A percentile compares a stretch with the other conserved stretches of the same genome.
Evolutionary conservation across 2,113 vertebrate genomes (phyloP).

Genomic region (Dipodomys spectabilis): DNA sequence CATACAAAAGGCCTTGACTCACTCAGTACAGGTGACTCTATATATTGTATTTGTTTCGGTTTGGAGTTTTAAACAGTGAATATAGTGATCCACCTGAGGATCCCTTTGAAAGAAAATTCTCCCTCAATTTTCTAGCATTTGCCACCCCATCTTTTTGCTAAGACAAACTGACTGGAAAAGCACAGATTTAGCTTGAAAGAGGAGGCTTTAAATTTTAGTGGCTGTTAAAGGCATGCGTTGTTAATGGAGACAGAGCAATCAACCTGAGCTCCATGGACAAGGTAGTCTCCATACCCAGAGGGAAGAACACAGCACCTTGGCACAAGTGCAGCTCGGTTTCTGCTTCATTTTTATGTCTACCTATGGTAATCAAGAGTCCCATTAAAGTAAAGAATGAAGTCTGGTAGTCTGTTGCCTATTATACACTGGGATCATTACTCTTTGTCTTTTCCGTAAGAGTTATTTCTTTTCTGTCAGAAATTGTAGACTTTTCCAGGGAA

Average conservation of each 20-base stretch:
- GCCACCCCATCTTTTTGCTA: not conserved
- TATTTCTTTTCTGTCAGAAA: conserved; percentile 63
- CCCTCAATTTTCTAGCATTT: conserved; percentile 9
- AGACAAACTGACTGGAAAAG: not conserved
- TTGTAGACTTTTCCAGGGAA: conserved; percentile 69
- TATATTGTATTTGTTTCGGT: not conserved
- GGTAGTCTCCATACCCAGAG: not conserved
- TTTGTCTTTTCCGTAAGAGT: conserved; percentile 57
- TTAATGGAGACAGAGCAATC: not conserved
- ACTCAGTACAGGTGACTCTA: not conserved
- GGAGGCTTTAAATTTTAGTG: not conserved
- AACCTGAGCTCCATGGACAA: not conserved
- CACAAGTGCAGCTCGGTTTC: not conserved
- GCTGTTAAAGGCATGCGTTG: not conserved
- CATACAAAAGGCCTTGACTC: not conserved
- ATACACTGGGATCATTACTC: conserved; percentile 50
- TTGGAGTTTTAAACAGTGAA: not conserved
- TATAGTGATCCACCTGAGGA: not conserved
- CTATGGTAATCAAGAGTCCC: conserved; percentile 62
- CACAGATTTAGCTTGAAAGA: not conserved
- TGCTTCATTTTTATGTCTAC: conserved; percentile 51
- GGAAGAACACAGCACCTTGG: not conserved
- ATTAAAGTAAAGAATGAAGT: conserved; percentile 69
- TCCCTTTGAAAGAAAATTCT: not conserved
- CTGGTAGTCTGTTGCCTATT: conserved; percentile 67